Evolutionary conservation across 1,140 invertebrate species (phyloP).

Genomic region (Lasioglossum albipes): DNA sequence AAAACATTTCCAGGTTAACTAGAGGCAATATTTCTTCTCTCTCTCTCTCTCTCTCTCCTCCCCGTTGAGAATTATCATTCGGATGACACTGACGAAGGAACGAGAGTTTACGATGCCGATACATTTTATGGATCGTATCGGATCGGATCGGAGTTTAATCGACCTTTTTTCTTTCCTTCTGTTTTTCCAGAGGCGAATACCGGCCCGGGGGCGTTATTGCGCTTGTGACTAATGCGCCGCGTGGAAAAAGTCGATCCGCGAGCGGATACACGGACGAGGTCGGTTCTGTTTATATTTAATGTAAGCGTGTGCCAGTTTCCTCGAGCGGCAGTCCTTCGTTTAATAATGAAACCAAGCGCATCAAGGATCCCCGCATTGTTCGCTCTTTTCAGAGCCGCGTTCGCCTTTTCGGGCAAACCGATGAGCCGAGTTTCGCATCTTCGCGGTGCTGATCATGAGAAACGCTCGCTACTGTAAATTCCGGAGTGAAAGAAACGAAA

Average conservation of each 20-base stretch:
- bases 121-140: constrained; percentile 48
- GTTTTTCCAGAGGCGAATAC: constrained; percentile 8
- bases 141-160: constrained; percentile 6
- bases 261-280: constrained; percentile 45
- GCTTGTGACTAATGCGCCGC: constrained; percentile 38
- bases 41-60: too few relatives aligned
- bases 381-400: constrained; percentile 19
- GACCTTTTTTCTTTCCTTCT: not conserved
- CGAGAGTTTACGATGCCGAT: not conserved
- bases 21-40: not conserved
- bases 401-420: constrained; percentile 3
- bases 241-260: constrained; percentile 35
- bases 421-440: not conserved
- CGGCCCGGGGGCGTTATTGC: constrained; percentile 38
- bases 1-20: constrained; percentile 11
- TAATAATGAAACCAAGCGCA: constrained; percentile 67
- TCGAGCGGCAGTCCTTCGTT: constrained; percentile 55
- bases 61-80: constrained; percentile 5
- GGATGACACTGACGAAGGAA: not conserved
- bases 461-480: not conserved
- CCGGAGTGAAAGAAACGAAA: too few relatives aligned
- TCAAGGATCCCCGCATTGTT: constrained; percentile 56
- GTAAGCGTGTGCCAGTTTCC: constrained; percentile 60
- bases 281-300: constrained; percentile 61
- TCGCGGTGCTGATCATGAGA: not conserved